Conservation (phyloP, 2,113 vertebrate species). For the Actenoides lindsayi region DNA sequence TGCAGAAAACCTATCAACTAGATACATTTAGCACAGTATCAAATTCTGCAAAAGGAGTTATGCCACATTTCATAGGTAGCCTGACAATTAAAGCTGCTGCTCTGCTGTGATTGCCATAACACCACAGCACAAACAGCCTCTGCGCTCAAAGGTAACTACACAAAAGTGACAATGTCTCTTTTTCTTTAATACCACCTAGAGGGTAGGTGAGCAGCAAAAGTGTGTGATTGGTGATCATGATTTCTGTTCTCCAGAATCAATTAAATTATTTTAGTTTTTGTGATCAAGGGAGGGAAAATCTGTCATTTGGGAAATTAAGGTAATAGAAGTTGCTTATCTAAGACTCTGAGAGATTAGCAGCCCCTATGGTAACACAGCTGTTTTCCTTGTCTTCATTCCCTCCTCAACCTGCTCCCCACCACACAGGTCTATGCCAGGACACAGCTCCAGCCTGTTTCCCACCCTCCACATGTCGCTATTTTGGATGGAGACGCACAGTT, state of each 20-base stretch:
- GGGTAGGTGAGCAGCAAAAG: not conserved
- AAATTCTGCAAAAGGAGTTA: not conserved
- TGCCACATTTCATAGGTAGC: not conserved
- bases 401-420: not conserved
- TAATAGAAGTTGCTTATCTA: not conserved
- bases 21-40: not conserved
- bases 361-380: not conserved
- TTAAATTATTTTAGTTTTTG: not conserved
- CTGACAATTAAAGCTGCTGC: not conserved
- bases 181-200: not conserved
- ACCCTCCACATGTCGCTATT: not conserved
- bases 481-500: not conserved
- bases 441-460: not conserved
- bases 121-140: not conserved
- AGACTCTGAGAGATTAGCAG: not conserved
- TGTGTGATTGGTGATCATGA: not conserved
- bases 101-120: not conserved
- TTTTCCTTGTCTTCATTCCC: not conserved
- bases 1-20: constrained; percentile 4
- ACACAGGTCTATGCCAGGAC: not conserved
- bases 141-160: not conserved
- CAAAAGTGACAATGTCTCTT: not conserved
- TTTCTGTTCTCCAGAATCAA: not conserved
- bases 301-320: not conserved
- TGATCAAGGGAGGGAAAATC: not conserved